Percentiles rank a stretch among this genome's conserved stretches.
Evolutionary conservation across 2,888 invertebrate species (phyloP).

Genomic region (Spodoptera picta): DNA sequence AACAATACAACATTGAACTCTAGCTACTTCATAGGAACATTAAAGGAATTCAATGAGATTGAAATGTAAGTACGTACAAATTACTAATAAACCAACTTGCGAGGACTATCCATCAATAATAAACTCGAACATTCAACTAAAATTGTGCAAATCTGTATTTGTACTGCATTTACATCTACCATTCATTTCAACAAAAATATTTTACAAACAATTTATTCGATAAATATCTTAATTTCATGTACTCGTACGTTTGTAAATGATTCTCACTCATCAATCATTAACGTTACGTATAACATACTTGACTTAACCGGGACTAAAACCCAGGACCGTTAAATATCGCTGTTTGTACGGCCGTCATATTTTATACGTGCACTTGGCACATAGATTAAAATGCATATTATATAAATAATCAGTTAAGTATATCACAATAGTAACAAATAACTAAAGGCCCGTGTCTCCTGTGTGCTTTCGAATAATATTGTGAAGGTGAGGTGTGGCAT

Average conservation of each 20-base stretch:
- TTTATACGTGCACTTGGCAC: constrained; percentile 19
- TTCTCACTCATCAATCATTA: constrained; percentile 40
- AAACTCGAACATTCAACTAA: constrained; percentile 12
- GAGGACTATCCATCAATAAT: constrained; percentile 12
- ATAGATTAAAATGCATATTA: constrained; percentile 51
- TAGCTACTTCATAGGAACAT: constrained; percentile 39
- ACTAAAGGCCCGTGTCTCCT: constrained; percentile 38
- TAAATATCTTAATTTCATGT: constrained; percentile 32
- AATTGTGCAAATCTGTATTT: constrained; percentile 42
- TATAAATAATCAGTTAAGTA: constrained; percentile 52
- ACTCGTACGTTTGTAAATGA: constrained; percentile 37
- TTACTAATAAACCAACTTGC: too few relatives aligned
- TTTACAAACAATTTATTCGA: constrained; percentile 14
- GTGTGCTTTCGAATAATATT: constrained; percentile 28
- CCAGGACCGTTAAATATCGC: constrained; percentile 12
- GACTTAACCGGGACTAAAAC: constrained; percentile 23
- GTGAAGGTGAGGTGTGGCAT: constrained; percentile 39
- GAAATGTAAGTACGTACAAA: constrained; percentile 1
- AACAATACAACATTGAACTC: constrained; percentile 17
- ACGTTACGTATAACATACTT: constrained; percentile 21
- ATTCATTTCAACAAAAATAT: constrained; percentile 26
- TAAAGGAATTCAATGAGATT: constrained; percentile 29
- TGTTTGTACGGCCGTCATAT: constrained; percentile 14
- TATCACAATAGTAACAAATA: constrained; percentile 59
- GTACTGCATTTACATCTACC: constrained; percentile 32